Evolutionary conservation across 1,140 invertebrate species (phyloP).

Genomic region (Aphis craccivora): DNA sequence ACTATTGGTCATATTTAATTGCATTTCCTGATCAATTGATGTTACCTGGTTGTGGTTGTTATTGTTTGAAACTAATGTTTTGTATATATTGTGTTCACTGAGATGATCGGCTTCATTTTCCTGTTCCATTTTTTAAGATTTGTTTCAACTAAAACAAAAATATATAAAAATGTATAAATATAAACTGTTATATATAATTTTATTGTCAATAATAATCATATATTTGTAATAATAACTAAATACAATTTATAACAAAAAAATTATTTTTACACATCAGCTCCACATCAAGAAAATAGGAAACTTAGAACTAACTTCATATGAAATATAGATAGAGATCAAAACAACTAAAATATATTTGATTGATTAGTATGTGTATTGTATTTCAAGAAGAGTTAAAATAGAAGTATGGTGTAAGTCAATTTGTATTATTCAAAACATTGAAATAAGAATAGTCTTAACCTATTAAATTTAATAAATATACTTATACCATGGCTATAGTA

Average conservation of each 20-base stretch:
- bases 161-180: not conserved
- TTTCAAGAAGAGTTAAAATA: too few relatives aligned
- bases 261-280: not conserved
- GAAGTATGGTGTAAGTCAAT: too few relatives aligned
- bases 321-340: not conserved
- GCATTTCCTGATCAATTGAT: not conserved
- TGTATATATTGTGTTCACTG: not conserved
- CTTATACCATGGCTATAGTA: not conserved
- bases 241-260: too few relatives aligned
- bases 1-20: constrained; percentile 15
- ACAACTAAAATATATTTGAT: not conserved
- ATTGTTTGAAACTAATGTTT: not conserved
- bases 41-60: not conserved
- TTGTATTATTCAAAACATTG: not conserved
- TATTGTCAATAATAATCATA: not conserved
- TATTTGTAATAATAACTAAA: not conserved
- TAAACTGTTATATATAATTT: not conserved
- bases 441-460: not conserved
- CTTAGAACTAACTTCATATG: too few relatives aligned
- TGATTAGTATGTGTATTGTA: not conserved
- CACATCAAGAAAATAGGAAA: not conserved
- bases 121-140: not conserved
- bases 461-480: not conserved
- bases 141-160: not conserved
- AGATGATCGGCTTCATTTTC: not conserved